Evolutionary conservation across 2,888 invertebrate species (phyloP), one percentile per base, ranked within the genome.

Genomic region (Colostygia pectinataria): DNA sequence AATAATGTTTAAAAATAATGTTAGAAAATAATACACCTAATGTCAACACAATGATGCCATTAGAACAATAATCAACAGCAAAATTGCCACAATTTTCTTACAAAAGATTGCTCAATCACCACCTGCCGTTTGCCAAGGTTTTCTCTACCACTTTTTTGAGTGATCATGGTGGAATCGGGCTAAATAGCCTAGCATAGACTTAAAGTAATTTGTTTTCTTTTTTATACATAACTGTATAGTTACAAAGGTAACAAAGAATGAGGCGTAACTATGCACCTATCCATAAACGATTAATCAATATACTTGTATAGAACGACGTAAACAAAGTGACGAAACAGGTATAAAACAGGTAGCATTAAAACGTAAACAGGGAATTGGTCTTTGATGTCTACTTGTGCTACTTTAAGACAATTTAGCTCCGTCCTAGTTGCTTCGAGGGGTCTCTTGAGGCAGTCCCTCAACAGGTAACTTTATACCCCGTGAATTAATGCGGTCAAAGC

Each of bases 401-500:
- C 49, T 45, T 31, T 42, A 76, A 79, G 75, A 77, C 71, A 80
- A 80, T 79, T 81, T 78, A 74, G 74, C 67, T 71, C 5, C 20
- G 5, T 68, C 69, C 74, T 66, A 69, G 73, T 80, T 70, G 74
- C 80, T 79, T 79, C 78, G 77, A 80, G 64, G 68, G 67, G 62
- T 71, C 80, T 62, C 74, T 34, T 45, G 75, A 64, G 77, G 27
- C 34, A 13, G 29, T 13, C 18, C 32, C 70, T 77, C 77, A 80
- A 81, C 81, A 86, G 84, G 83, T 86, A 83, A 81, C 79, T 83
- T 82, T 79, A 78, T 74, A 71, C 74, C 14, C 32, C 71, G 59
- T 56, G 74, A 80, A 83, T 80, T 80, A 83, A 84, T 74, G 77
- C 78, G 80, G 80, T 82, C 79, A 74, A 76, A 79, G 75, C 75